A percentile compares a stretch with the other conserved stretches of the same genome.
These are phyloP conservation scores for Torymus texanus DNA, from an alignment of 2,888 invertebrate genomes.

Conservation along the genomic window DNA sequence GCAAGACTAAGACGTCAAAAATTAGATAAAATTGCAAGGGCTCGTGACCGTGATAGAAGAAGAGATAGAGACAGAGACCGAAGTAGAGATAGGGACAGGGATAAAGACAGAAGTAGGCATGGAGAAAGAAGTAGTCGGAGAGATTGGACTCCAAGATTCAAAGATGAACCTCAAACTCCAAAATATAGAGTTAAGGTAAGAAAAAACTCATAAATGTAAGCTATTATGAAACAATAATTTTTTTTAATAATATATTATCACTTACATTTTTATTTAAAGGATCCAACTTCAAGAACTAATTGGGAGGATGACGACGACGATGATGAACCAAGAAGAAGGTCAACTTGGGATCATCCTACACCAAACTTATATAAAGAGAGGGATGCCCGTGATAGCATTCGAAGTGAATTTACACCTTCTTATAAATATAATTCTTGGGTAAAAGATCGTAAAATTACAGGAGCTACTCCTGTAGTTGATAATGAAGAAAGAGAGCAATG, in stretches of 20 bases:
- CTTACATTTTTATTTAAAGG: constrained; percentile 61
- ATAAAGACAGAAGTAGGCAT: constrained; percentile 69
- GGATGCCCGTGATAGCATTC: constrained; percentile 72
- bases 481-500: constrained; percentile 86
- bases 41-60: constrained; percentile 67
- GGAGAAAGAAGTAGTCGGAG: constrained; percentile 62
- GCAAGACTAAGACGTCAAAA: constrained; percentile 71
- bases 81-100: constrained; percentile 64
- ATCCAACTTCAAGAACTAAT: constrained; percentile 81
- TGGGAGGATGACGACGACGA: constrained; percentile 87
- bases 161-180: constrained; percentile 92
- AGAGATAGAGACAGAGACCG: constrained; percentile 66
- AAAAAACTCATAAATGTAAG: constrained; percentile 51
- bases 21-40: constrained; percentile 62
- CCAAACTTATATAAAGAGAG: constrained; percentile 79
- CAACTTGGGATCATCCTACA: constrained; percentile 95
- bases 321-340: constrained; percentile 80
- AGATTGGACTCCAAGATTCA: constrained; percentile 79
- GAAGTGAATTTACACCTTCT: constrained; percentile 86
- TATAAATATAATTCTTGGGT: constrained; percentile 90
- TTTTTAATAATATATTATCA: constrained; percentile 4
- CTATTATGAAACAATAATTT: neutral
- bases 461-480: constrained; percentile 79
- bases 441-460: constrained; percentile 81
- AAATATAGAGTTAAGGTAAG: constrained; percentile 76